Base-by-base conservation (phyloP, 2,888 invertebrate genomes). In the Eupithecia subfuscata region DNA sequence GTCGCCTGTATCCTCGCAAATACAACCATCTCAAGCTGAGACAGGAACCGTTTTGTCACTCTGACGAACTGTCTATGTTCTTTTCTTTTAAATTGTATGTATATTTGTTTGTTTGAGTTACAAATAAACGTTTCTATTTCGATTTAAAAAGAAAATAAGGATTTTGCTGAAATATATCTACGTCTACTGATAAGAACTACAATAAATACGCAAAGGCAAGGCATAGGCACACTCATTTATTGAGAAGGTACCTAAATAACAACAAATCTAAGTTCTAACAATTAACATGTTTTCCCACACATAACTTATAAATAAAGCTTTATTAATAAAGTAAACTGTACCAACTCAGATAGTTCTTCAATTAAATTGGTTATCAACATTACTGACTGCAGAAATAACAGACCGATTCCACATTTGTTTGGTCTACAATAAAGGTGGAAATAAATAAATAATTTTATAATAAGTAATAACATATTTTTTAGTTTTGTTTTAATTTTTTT, bases 401-500 rank as follows among this genome's bases (percentile, higher is more conserved):
- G 11, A 56, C 11, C 22, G 22, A 56, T 56, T 11, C 22, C 52
- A 11, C 11, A 56, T 22, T 52, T 56, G 22, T 56, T 56, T 11
- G 40, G 6, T 16, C 12, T 64, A 34, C 9, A 40, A 37, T n/a
- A 45, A 18, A 25, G 16, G 30, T 63, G 5, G 18, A n/a, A 60
- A 71, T 75, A 71, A 75, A 75, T 75, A 67, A 67, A 37, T 40
- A 40, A 40, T 34, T 4, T 34, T 34, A 4, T 0, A 9, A 11
- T 22, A 56, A 3, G 0, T 60, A 25, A n/a, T 40, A n/a, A 12
- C 40, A 22, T 37, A 37, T 43, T 22, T n/a, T 8, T 60, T 74
- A 76, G 45, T 74, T 65, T 67, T 71, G 69, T 65, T 76, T 74
- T 5, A 76, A 81, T 87, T 93, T 95, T 76, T 90, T 89, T 52